Percentiles rank a stretch among this genome's conserved stretches.
These are phyloP conservation scores for Rhinogobio ventralis DNA, from an alignment of 2,797 vertebrate species.

Conservation along the genomic window DNA sequence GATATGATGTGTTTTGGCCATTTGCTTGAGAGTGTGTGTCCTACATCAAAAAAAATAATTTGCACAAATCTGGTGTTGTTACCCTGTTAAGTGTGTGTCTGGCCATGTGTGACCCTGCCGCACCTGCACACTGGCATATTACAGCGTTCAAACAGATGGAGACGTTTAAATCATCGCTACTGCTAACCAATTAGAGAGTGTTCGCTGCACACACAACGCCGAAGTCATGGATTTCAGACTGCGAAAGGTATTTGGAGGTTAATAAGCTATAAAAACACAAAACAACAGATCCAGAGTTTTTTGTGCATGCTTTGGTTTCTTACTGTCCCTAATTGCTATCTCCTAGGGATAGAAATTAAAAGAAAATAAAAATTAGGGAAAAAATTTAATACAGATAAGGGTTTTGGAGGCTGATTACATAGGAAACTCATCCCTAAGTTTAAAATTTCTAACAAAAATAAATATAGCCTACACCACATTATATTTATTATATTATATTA, in stretches of 20 bases:
- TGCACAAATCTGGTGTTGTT: not conserved
- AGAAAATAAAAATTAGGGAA: too few relatives aligned
- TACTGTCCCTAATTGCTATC: constrained; percentile 26
- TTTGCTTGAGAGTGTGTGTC: not conserved
- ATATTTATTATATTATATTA: not conserved
- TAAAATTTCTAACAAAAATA: not conserved
- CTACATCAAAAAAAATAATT: not conserved
- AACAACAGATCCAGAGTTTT: not conserved
- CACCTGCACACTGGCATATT: constrained; percentile 5
- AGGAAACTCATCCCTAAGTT: not conserved
- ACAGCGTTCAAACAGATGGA: constrained; percentile 22
- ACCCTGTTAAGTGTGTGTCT: not conserved
- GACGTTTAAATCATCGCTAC: not conserved
- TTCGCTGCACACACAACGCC: not conserved
- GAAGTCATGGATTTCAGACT: not conserved
- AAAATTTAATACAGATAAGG: not conserved
- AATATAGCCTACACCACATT: not conserved
- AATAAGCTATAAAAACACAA: constrained; percentile 17
- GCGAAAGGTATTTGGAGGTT: constrained; percentile 19
- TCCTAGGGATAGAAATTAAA: not conserved
- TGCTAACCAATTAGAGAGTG: constrained; percentile 20
- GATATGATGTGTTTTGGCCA: not conserved
- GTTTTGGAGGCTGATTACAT: not conserved
- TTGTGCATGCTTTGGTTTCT: constrained; percentile 1
- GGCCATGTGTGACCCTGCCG: not conserved